Conservation (phyloP, 92 coral and sea anemone species). For the Plumapathes pennacea region DNA sequence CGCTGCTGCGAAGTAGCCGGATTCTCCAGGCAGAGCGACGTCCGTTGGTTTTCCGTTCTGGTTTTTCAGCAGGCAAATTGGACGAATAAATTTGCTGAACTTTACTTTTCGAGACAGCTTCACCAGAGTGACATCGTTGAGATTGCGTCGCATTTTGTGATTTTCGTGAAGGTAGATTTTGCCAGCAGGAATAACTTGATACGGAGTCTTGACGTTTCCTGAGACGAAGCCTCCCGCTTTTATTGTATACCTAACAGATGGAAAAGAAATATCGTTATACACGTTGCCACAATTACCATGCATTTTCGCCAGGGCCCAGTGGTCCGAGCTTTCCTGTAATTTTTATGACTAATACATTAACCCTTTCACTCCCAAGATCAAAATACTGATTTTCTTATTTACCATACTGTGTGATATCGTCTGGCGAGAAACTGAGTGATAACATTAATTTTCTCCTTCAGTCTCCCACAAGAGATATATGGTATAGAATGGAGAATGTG, state of each 20-base stretch:
- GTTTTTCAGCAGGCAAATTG: conserved; percentile 54
- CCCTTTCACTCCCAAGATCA: too few relatives aligned
- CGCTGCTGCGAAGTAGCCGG: conserved; percentile 61
- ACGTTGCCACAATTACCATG: too few relatives aligned
- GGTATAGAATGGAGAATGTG: too few relatives aligned
- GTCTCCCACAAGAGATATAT: too few relatives aligned
- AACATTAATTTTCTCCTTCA: too few relatives aligned
- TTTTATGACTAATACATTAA: too few relatives aligned
- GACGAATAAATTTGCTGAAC: conserved; percentile 53
- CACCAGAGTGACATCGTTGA: conserved; percentile 64
- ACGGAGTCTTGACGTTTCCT: conserved; percentile 23
- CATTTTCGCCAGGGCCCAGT: too few relatives aligned
- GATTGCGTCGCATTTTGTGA: conserved; percentile 36
- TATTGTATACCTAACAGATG: conserved; percentile 58
- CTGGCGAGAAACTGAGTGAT: too few relatives aligned
- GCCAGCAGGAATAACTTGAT: conserved; percentile 47
- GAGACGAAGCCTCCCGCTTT: conserved; percentile 53
- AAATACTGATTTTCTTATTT: too few relatives aligned
- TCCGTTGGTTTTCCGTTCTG: conserved; percentile 5
- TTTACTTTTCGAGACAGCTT: conserved; percentile 62
- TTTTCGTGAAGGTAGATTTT: conserved; percentile 48
- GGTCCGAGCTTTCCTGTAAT: too few relatives aligned
- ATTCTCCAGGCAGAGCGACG: conserved; percentile 38
- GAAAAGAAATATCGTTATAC: too few relatives aligned
- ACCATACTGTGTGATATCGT: too few relatives aligned